A percentile compares a stretch with the other conserved stretches of the same genome.
Conservation (phyloP, 2,888 invertebrate species). For the Chrysodeixis includens region DNA sequence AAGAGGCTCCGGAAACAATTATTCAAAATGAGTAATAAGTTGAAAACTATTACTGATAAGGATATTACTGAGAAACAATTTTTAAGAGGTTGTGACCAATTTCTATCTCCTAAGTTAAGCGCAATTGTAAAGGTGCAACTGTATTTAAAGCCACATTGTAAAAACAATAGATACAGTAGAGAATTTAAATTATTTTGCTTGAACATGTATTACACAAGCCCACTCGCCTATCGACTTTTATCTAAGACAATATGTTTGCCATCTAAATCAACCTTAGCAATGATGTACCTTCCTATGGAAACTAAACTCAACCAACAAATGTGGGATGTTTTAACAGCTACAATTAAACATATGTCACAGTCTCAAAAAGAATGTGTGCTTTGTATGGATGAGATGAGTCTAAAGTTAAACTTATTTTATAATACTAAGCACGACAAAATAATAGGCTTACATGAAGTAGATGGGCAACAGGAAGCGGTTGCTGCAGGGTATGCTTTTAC, state of each 20-base stretch:
- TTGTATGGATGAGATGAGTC: constrained; percentile 32
- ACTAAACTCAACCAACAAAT: constrained; percentile 18
- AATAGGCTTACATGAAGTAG: constrained; percentile 21
- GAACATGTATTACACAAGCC: constrained; percentile 32
- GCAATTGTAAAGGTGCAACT: constrained; percentile 27
- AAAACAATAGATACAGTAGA: constrained; percentile 13
- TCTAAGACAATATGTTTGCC: constrained; percentile 32
- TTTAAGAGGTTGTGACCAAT: constrained; percentile 23
- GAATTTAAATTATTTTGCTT: constrained; percentile 31
- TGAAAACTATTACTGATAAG: neutral
- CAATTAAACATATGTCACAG: constrained; percentile 25
- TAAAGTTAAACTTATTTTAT: constrained; percentile 12
- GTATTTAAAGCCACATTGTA: constrained; percentile 21
- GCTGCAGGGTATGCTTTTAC: constrained; percentile 13
- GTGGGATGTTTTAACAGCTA: constrained; percentile 17
- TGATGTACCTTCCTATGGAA: constrained; percentile 16
- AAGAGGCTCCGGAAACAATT: constrained; percentile 14
- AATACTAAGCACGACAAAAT: constrained; percentile 16
- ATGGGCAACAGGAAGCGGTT: neutral
- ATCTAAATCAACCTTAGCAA: constrained; percentile 19
- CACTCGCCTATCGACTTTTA: constrained; percentile 30
- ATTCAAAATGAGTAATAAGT: neutral
- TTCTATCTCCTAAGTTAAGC: constrained; percentile 26
- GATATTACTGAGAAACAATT: constrained; percentile 12
- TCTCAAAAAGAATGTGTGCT: constrained; percentile 26